Evolutionary conservation across 2,888 invertebrate genomes (phyloP), one percentile per base, ranked within the genome.

Genomic region (Cabera pusaria): DNA sequence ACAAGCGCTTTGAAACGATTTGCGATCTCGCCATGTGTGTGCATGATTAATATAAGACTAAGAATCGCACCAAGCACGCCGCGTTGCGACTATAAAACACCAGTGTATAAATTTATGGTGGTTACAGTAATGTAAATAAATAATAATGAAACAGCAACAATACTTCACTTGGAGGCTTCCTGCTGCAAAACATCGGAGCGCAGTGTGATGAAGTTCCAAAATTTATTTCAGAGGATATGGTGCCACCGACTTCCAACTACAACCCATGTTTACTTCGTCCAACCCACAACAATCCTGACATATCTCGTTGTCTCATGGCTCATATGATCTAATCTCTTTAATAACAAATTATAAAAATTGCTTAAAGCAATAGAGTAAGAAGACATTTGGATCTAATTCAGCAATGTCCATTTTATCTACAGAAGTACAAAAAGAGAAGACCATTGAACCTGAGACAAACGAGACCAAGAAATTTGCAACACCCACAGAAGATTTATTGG

Each of bases 221-320:
- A 49, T 89, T 88, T 85, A 86, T 90, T 90, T 90, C 90, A 90
- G 90, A 90, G 83, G 79, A 76, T 72, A 79, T 72, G 86, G 86
- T 80, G 85, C 83, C 84, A 75, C 55, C 86, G 65, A 73, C 83
- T 65, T 59, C 81, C 67, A 83, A 74, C 81, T 75, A 66, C 85
- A 85, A 80, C 58, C 84, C 83, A 66, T 82, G 86, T 77, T 78
- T 84, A 72, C 87, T 79, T 54, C 87, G 85, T 55, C 85, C 88
- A 65, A 90, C 90, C 58, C 90, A 90, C 88, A 88, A 87, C 86
- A 90, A 91, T 68, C 91, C 91, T 68, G 91, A 91, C 75, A 89
- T 90, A 73, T 90, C 91, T 77, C 90, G 91, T 75, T 90, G 91
- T 85, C 89, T 91, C 82, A 91, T 91, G 91, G 91, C 89, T 70